Conservation (phyloP, 2,113 vertebrate genomes). For the Melanotaenia duboulayi region DNA sequence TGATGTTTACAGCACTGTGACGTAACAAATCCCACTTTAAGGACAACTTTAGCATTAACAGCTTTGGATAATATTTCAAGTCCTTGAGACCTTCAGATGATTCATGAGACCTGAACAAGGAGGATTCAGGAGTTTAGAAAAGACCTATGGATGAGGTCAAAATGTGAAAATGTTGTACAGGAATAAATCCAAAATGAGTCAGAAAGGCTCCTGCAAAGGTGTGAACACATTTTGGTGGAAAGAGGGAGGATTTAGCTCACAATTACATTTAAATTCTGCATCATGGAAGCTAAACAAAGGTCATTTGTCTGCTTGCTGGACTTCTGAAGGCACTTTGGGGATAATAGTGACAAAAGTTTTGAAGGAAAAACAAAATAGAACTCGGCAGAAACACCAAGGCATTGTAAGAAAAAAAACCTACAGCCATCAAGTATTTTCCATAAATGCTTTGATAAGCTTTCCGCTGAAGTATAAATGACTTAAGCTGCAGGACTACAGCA, state of each 20-base stretch:
- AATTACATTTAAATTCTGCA: no score
- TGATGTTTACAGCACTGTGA: slow-evolving; percentile 17
- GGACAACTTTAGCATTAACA: slow-evolving; percentile 41
- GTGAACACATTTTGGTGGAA: no score
- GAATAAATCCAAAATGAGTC: no score
- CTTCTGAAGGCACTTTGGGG: slow-evolving; percentile 52
- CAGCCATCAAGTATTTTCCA: slow-evolving; percentile 64
- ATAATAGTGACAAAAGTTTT: slow-evolving; percentile 5
- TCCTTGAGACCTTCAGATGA: slow-evolving; percentile 1
- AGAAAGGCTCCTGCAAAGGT: no score
- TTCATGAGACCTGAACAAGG: not conserved
- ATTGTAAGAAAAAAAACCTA: not conserved
- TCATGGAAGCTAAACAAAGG: not conserved
- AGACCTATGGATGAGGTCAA: not conserved
- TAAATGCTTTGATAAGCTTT: slow-evolving; percentile 54
- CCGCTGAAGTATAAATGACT: slow-evolving; percentile 50
- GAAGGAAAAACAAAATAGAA: slow-evolving; percentile 13
- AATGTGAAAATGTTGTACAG: no score
- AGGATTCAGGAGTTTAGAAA: slow-evolving; percentile 1
- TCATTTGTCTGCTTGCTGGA: not conserved
- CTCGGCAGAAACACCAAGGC: not conserved
- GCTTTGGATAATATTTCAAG: slow-evolving; percentile 14
- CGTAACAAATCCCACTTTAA: slow-evolving; percentile 29
- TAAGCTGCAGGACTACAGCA: slow-evolving; percentile 65
- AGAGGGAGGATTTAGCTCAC: not conserved